These are phyloP conservation scores for Drosophila cyrtoloma DNA, from an alignment of 2,888 invertebrate genomes.

Conservation along the genomic window DNA sequence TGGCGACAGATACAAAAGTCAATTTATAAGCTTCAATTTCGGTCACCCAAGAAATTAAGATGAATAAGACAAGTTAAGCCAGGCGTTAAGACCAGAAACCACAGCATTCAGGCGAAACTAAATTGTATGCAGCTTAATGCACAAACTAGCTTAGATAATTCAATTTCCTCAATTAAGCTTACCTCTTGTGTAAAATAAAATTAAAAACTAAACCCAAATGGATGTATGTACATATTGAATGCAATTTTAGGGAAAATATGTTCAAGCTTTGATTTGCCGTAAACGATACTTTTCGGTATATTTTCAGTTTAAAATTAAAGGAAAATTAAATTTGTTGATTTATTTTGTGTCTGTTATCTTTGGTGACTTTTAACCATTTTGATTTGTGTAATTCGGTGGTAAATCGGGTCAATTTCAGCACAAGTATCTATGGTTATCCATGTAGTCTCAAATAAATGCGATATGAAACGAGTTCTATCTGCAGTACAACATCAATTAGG, in stretches of 20 bases:
- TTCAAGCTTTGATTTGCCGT: neutral
- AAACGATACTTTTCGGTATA: neutral
- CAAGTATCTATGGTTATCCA: neutral
- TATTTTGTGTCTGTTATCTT: neutral
- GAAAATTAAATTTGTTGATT: neutral
- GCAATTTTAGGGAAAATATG: neutral
- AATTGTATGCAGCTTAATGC: neutral
- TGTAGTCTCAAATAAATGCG: neutral
- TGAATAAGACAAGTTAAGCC: slow-evolving; percentile 13
- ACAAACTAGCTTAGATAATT: neutral
- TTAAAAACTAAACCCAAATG: neutral
- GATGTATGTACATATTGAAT: neutral
- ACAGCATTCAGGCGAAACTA: neutral
- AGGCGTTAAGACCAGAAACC: neutral
- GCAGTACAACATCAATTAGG: neutral
- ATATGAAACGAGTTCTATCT: neutral
- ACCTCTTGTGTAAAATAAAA: neutral
- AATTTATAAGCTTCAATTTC: neutral
- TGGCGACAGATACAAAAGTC: neutral
- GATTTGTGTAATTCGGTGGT: neutral
- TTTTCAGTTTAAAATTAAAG: neutral
- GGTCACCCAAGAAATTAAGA: neutral
- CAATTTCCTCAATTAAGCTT: neutral
- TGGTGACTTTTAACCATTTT: neutral
- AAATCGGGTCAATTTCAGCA: neutral